These are phyloP conservation scores for Chelmon rostratus DNA, from an alignment of 2,797 vertebrate genomes.

Conservation along the genomic window DNA sequence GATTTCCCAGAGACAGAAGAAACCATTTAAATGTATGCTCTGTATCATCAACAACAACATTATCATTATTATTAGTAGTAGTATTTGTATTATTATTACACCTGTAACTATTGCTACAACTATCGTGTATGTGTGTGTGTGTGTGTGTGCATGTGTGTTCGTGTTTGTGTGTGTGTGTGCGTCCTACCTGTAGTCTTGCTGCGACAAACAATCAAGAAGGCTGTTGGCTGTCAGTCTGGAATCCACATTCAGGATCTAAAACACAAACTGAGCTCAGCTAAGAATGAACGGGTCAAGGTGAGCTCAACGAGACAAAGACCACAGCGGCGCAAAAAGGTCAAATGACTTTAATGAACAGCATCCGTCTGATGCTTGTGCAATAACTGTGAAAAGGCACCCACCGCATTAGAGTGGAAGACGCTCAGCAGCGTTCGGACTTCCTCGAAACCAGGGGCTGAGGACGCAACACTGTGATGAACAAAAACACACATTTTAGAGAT, in stretches of 20 bases:
- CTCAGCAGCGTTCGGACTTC: slow-evolving; percentile 68
- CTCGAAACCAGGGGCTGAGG: slow-evolving; percentile 53
- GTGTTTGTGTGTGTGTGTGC: background rate
- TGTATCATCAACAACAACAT: background rate
- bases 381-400: slow-evolving; percentile 42
- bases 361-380: background rate
- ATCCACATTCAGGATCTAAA: slow-evolving; percentile 68
- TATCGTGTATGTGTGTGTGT: no score
- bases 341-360: background rate
- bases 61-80: background rate
- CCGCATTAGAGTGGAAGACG: slow-evolving; percentile 69
- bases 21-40: background rate
- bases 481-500: slow-evolving; percentile 11
- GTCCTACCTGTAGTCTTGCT: slow-evolving; percentile 76
- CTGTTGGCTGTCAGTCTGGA: slow-evolving; percentile 64
- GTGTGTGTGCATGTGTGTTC: no score
- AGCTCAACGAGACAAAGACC: background rate
- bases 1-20: background rate
- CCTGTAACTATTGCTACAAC: no score
- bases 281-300: background rate
- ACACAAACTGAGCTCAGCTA: slow-evolving; percentile 26
- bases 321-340: background rate
- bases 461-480: slow-evolving; percentile 67
- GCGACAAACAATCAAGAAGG: slow-evolving; percentile 73
- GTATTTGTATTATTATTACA: no score